Percentiles rank a stretch among this genome's conserved stretches.
Conservation (phyloP, 1,140 invertebrate species). For the Drosophila miranda region DNA sequence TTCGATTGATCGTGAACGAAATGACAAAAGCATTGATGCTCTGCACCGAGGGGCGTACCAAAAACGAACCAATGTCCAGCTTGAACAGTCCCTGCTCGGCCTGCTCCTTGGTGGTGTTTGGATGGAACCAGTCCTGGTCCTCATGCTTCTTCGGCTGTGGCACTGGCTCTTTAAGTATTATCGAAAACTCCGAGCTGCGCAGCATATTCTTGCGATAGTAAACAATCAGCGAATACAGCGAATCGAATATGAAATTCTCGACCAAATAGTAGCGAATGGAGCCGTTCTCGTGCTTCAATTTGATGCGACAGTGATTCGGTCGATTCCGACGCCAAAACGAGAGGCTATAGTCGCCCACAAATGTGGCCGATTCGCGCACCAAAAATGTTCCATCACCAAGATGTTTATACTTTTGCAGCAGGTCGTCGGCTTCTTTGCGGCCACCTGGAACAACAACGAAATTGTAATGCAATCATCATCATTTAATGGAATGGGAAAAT, state of each 20-base stretch:
- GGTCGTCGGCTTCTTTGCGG: constrained; percentile 87
- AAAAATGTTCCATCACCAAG: constrained; percentile 97
- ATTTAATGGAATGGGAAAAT: not conserved
- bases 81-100: constrained; percentile 94
- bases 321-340: constrained; percentile 96
- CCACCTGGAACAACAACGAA: constrained; percentile 83
- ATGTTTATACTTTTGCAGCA: constrained; percentile 89
- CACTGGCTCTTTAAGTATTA: constrained; percentile 94
- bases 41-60: constrained; percentile 94
- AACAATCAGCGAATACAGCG: constrained; percentile 95
- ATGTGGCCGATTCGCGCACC: constrained; percentile 96
- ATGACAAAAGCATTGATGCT: constrained; percentile 95
- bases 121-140: constrained; percentile 96
- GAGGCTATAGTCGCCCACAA: constrained; percentile 97
- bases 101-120: constrained; percentile 88
- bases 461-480: not conserved
- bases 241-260: constrained; percentile 94
- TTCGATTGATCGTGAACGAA: constrained; percentile 96
- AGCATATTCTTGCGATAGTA: constrained; percentile 94
- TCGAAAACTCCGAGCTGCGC: constrained; percentile 93
- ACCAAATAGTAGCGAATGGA: constrained; percentile 96
- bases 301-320: constrained; percentile 96
- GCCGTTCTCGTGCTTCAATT: constrained; percentile 93
- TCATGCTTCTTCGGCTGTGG: constrained; percentile 97
- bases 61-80: constrained; percentile 94